phyloP scores from a whole-genome alignment of 2,888 invertebrate species.

The Drosophila mettleri region DNA sequence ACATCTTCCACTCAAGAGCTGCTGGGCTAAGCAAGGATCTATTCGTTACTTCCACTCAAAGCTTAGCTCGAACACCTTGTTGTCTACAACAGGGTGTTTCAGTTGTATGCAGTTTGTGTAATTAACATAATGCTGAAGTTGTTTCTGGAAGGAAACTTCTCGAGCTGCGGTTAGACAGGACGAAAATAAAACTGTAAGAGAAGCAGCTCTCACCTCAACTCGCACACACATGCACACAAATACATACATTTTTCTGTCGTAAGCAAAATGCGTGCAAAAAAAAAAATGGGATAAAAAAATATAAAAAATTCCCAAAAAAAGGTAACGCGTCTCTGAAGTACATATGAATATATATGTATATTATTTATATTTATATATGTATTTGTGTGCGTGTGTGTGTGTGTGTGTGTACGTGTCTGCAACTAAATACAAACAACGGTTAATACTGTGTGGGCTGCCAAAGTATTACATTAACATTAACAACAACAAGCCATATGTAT shows the following conservation, averaged over 20 bases:
- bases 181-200: neutral
- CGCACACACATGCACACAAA: neutral
- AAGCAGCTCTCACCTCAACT: neutral
- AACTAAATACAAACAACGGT: constrained; percentile 40
- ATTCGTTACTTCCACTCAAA: neutral
- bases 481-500: constrained; percentile 4
- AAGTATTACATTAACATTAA: constrained; percentile 56
- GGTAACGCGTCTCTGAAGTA: neutral
- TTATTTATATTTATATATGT: neutral
- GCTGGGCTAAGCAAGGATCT: no score
- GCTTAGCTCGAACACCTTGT: neutral
- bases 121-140: neutral
- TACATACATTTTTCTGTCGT: constrained; percentile 2
- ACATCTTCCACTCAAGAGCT: no score
- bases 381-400: no score
- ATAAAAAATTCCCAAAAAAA: neutral
- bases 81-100: neutral
- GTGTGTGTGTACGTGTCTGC: constrained; percentile 8
- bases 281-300: neutral
- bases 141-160: neutral
- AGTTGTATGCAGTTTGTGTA: neutral
- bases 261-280: constrained; percentile 11
- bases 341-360: neutral
- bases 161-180: neutral
- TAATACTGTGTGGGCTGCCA: constrained; percentile 29